Conservation (phyloP, 2,888 invertebrate species). For the Zeuzera pyrina region DNA sequence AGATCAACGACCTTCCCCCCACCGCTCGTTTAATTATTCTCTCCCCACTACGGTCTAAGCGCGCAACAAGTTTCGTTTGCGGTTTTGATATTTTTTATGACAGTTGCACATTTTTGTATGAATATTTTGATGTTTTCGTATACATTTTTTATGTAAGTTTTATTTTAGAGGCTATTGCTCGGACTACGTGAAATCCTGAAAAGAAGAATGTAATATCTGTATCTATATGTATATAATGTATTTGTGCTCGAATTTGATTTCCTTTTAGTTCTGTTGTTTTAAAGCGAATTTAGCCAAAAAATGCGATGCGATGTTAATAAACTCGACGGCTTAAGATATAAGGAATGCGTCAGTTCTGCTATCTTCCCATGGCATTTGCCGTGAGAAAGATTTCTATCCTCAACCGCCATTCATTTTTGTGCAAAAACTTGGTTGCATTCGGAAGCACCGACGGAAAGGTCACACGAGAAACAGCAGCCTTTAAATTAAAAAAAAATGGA, state of each 20-base stretch:
- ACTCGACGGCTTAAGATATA: constrained; percentile 10
- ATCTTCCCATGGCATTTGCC: constrained; percentile 51
- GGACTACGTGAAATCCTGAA: no score
- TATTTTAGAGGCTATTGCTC: no score
- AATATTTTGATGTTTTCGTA: no score
- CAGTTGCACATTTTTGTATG: no score
- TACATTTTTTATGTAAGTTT: no score
- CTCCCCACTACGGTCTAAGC: constrained; percentile 23
- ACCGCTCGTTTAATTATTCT: constrained; percentile 42
- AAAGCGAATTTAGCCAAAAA: neutral
- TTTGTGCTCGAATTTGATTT: no score
- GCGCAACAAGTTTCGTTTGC: constrained; percentile 24
- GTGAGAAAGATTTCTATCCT: constrained; percentile 68
- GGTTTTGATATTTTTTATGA: constrained; percentile 36
- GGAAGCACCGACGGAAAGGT: constrained; percentile 47
- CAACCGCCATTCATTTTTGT: constrained; percentile 50
- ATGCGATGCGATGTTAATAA: neutral
- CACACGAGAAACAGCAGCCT: constrained; percentile 52
- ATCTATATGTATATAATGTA: no score
- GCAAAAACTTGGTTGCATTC: constrained; percentile 47
- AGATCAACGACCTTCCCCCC: constrained; percentile 39
- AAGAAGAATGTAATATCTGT: no score
- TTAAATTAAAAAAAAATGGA: constrained; percentile 30
- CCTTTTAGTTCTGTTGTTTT: no score
- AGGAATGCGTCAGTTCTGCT: constrained; percentile 25